phyloP scores from a whole-genome alignment of 2,888 invertebrate species.

The Entomobrya proxima region DNA sequence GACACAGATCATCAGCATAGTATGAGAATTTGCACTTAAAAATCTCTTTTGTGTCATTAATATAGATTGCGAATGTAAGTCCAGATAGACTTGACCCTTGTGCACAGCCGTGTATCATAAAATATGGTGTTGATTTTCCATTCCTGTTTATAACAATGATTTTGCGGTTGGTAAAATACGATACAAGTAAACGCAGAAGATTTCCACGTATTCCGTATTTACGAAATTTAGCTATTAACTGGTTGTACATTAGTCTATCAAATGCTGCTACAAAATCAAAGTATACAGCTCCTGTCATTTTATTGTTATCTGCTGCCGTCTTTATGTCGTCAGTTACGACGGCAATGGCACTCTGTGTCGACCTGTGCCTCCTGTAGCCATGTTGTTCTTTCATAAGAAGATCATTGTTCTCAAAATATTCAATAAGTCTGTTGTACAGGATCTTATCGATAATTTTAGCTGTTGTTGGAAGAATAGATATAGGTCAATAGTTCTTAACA shows the following conservation, averaged over 20 bases:
- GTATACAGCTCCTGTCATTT: constrained; percentile 31
- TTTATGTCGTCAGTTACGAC: constrained; percentile 2
- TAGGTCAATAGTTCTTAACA: background rate
- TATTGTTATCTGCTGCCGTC: background rate
- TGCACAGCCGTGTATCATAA: background rate
- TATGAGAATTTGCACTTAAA: background rate
- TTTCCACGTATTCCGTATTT: background rate
- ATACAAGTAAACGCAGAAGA: background rate
- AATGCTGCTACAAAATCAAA: constrained; percentile 32
- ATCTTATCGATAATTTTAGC: constrained; percentile 12
- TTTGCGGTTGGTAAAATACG: constrained; percentile 37
- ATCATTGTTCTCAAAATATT: background rate
- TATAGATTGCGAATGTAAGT: background rate
- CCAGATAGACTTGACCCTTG: background rate
- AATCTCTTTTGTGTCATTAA: background rate
- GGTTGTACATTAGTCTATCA: background rate
- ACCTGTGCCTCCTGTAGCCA: background rate
- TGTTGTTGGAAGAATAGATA: background rate
- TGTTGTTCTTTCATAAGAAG: background rate
- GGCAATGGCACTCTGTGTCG: background rate
- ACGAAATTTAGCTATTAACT: background rate
- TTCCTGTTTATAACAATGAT: constrained; percentile 4
- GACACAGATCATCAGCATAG: constrained; percentile 6
- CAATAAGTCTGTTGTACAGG: background rate
- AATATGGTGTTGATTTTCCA: background rate